These are phyloP conservation scores for Halocynthia aurantium DNA, from an alignment of 23 tunicate genomes.

Conservation along the genomic window DNA sequence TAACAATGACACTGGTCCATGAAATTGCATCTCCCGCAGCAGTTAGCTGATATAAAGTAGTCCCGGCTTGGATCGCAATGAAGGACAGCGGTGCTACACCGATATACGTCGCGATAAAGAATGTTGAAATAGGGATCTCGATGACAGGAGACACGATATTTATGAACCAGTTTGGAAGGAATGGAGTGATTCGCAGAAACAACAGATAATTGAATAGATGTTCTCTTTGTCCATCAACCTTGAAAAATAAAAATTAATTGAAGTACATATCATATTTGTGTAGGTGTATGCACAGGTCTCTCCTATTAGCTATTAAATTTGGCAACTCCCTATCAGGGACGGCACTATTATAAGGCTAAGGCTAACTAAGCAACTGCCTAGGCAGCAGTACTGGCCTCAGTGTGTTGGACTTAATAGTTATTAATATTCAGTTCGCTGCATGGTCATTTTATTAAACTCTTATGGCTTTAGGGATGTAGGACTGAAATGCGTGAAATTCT, in stretches of 20 bases:
- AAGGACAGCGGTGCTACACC: conserved; percentile 93
- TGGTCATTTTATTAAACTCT: too few relatives aligned
- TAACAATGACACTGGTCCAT: conserved; percentile 54
- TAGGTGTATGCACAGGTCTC: too few relatives aligned
- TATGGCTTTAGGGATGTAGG: too few relatives aligned
- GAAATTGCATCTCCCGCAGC: conserved; percentile 84
- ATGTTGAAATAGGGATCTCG: conserved; percentile 63
- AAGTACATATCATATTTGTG: neutral
- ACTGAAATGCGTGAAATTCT: too few relatives aligned
- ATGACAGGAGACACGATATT: conserved; percentile 88
- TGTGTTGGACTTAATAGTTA: too few relatives aligned
- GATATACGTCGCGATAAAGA: conserved; percentile 74
- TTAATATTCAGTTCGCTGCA: too few relatives aligned
- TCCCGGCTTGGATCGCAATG: conserved; percentile 89
- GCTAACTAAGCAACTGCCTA: too few relatives aligned
- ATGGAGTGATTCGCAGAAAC: conserved; percentile 89
- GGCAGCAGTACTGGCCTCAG: too few relatives aligned
- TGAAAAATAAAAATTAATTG: neutral
- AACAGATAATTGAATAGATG: conserved; percentile 78
- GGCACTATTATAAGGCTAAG: too few relatives aligned
- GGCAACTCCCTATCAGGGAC: too few relatives aligned
- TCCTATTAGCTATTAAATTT: too few relatives aligned
- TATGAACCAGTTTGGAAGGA: conserved; percentile 94
- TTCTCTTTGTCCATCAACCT: conserved; percentile 87
- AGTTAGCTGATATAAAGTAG: conserved; percentile 73